Base-by-base conservation (phyloP, 2,113 vertebrate genomes). In the Esox niger region DNA sequence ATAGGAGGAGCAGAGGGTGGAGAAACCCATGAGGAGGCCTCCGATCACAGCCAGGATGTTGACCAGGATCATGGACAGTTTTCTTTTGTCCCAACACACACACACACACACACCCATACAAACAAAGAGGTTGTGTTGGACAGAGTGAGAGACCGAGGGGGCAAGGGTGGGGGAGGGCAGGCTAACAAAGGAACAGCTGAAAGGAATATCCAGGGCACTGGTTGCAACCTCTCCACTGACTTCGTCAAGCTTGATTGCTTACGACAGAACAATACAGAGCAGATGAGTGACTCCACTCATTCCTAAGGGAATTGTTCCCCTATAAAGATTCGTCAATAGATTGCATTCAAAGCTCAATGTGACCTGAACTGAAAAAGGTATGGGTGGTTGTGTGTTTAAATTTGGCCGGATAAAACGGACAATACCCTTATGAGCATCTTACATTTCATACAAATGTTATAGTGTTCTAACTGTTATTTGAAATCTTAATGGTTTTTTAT, bases 41-140 rank as follows among this genome's bases (percentile, higher is more conserved):
- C 95, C 95, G 25, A 78, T 64, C 15, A 97, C 30, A 0, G 94
- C 93, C 72, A 96, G 68, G 2, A 85, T 0, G 78, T 98, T 99
- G 76, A 95, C 94, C 35, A 98, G 66, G 21, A 97, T 87, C 96
- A 99, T 98, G 26, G 97, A 95, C 66, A 43, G 17, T 43, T 96
- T 97, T 46, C n/a, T 92, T 92, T 83, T 96, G 98, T 90, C 15
- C 59, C 72, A 52, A 70, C 96, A 98, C 90, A 15, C 59, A 72
- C 46, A 70, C 21, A 23, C n/a, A 57, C 32, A 69, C 38, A 29
- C 0, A 2, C 8, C 10, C 46, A 43, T 15, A 43, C 33, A 31
- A 2, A 20, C 4, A 27, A n/a, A 46, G 33, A 3, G 2, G 46
- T 9, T 21, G 25, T 46, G n/a, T 31, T 46, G 15, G 32, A 32